These are phyloP conservation scores for Triops longicaudatus DNA, from an alignment of 1,140 invertebrate species.

Conservation along the genomic window DNA sequence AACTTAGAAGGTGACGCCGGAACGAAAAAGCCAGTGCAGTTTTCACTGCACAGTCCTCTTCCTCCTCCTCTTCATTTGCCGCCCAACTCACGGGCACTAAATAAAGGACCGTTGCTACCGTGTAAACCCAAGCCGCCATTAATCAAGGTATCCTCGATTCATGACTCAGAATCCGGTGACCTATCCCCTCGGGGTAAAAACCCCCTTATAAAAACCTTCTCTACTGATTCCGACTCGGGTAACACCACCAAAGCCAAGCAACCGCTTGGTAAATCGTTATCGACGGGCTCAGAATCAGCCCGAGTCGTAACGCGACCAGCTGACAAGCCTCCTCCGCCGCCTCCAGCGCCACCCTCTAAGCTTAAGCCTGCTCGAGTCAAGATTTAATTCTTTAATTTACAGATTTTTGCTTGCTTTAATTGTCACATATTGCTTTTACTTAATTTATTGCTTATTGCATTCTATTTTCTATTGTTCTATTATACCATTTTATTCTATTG, in stretches of 20 bases:
- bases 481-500: neutral
- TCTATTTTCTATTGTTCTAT: neutral
- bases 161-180: neutral
- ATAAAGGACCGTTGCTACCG: neutral
- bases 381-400: neutral
- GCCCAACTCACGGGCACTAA: neutral
- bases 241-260: neutral
- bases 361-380: constrained; percentile 5
- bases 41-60: neutral
- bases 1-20: neutral
- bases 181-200: neutral
- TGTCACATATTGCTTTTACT: constrained; percentile 15
- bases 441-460: neutral
- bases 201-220: neutral
- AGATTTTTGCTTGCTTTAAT: neutral
- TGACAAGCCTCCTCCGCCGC: neutral
- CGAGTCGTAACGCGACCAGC: neutral
- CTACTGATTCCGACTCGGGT: neutral
- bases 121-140: neutral
- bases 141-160: neutral
- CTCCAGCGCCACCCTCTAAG: neutral
- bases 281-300: neutral
- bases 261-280: neutral
- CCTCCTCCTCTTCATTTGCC: neutral
- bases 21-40: neutral